Base-by-base conservation (phyloP, 1,140 invertebrate genomes). In the Papilio machaon region DNA sequence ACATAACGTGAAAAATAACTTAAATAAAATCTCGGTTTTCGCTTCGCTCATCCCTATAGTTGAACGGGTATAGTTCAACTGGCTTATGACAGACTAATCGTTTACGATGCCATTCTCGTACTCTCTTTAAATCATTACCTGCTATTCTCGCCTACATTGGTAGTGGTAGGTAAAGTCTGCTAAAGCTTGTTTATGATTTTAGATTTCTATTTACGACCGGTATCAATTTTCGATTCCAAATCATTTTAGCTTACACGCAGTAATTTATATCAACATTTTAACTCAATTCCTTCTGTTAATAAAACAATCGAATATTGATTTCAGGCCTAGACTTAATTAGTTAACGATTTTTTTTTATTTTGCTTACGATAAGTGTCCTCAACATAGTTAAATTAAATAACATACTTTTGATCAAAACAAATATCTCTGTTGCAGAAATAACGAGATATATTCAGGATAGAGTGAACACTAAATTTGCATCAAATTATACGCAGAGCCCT, bases 61-160 rank as follows among this genome's bases (percentile, higher is more conserved):
- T 10, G 9, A 19, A 8, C n/a, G 46, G 9, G 43, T 49, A 49
- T 23, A 75, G 73, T 75, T 75, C 73, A 49, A 75, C 38, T 23
- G 74, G 46, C 74, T 47, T 76, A 76, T 76, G 74, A 76, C 74
- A 52, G 74, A 17, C 74, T 76, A 76, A 76, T 76, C 74, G 74
- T 76, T 76, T 47, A 54, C 47, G 47, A 76, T 76, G 74, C 74
- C 74, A 76, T 52, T 76, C 74, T n/a, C 46, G n/a, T 30, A 54
- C 47, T 76, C 74, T n/a, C 43, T 76, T 76, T 76, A 76, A 76
- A 76, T 76, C 74, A 76, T 47, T 76, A 76, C 43, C 74, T 54
- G 47, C 74, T 74, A 74, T 49, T 74, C 74, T 49, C 74, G 47
- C 46, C 11, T 76, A 76, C 74, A 76, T 19, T 76, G 74, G 15